Percentiles rank a stretch among this genome's conserved stretches.
Evolutionary conservation across 2,888 invertebrate species (phyloP).

Genomic region (Zelleria hepariella): DNA sequence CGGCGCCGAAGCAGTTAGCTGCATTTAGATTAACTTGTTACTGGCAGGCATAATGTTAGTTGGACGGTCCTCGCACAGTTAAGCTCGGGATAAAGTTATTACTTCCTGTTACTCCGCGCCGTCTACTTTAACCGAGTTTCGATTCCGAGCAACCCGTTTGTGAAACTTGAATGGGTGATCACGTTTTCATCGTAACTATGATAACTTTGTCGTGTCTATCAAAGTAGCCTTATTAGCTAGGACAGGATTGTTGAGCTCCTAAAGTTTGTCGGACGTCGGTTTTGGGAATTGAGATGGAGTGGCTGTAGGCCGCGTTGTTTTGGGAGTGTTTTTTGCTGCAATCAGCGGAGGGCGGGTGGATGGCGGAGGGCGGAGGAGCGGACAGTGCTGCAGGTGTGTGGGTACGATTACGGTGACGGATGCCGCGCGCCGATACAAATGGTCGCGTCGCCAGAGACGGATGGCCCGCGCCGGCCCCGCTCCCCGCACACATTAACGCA

Average conservation of each 20-base stretch:
- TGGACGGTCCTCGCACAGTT: conserved; percentile 60
- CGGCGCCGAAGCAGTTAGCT: conserved; percentile 48
- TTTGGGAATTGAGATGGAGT: neutral
- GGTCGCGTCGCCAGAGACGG: conserved; percentile 48
- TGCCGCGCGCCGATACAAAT: conserved; percentile 50
- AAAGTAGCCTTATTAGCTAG: conserved; percentile 43
- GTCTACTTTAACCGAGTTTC: conserved; percentile 64
- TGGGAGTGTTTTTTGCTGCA: neutral
- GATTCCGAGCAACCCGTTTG: conserved; percentile 57
- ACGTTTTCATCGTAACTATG: conserved; percentile 54
- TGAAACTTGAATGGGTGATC: conserved; percentile 65
- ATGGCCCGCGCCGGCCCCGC: conserved; percentile 31
- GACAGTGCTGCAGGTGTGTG: conserved; percentile 39
- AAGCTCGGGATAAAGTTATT: conserved; percentile 66
- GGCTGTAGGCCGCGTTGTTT: neutral
- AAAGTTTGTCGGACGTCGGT: conserved; percentile 11
- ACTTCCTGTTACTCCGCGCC: conserved; percentile 63
- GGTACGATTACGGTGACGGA: conserved; percentile 58
- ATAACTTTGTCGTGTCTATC: conserved; percentile 49
- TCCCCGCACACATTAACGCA: conserved; percentile 34
- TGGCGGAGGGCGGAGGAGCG: conserved; percentile 8
- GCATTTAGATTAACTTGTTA: conserved; percentile 72
- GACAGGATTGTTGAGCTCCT: conserved; percentile 22
- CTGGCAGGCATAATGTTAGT: conserved; percentile 69
- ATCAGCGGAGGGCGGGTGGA: too few species aligned